Evolutionary conservation across 2,888 invertebrate species (phyloP).

Genomic region (Drosophila birchii): DNA sequence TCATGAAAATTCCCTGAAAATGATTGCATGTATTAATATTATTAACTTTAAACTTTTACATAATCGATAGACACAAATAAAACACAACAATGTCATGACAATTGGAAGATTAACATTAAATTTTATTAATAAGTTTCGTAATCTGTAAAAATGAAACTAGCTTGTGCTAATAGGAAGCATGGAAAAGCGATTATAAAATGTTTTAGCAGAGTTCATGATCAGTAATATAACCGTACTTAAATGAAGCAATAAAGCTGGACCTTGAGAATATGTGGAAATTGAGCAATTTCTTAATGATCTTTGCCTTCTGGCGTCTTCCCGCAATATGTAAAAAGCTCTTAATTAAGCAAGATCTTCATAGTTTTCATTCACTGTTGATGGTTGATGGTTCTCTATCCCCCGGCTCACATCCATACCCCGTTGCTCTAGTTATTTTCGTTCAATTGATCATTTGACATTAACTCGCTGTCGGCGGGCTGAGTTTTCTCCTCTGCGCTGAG

Average conservation of each 20-base stretch:
- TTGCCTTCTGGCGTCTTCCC: not conserved
- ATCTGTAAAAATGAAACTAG: not conserved
- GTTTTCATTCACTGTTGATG: conserved; percentile 45
- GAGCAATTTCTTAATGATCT: conserved; percentile 15
- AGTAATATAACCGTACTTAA: not conserved
- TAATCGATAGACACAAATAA: not conserved
- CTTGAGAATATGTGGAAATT: conserved; percentile 12
- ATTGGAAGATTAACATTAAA: too few species aligned
- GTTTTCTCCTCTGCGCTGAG: conserved; percentile 22
- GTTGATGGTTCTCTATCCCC: conserved; percentile 27
- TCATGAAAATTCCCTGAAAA: not conserved
- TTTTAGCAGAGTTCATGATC: not conserved
- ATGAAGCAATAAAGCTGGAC: conserved; percentile 18
- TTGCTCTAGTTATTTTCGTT: conserved; percentile 61
- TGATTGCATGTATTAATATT: not conserved
- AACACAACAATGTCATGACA: too few species aligned
- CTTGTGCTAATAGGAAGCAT: not conserved
- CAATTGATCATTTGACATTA: conserved; percentile 78
- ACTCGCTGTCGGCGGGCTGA: conserved; percentile 53
- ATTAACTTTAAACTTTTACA: not conserved
- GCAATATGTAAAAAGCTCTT: conserved; percentile 28
- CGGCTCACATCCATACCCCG: conserved; percentile 18
- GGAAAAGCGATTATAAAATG: too few species aligned
- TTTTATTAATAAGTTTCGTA: not conserved
- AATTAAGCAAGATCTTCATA: conserved; percentile 42